Conservation (phyloP, 2,888 invertebrate genomes). For the Pachycephus smyrnensis region DNA sequence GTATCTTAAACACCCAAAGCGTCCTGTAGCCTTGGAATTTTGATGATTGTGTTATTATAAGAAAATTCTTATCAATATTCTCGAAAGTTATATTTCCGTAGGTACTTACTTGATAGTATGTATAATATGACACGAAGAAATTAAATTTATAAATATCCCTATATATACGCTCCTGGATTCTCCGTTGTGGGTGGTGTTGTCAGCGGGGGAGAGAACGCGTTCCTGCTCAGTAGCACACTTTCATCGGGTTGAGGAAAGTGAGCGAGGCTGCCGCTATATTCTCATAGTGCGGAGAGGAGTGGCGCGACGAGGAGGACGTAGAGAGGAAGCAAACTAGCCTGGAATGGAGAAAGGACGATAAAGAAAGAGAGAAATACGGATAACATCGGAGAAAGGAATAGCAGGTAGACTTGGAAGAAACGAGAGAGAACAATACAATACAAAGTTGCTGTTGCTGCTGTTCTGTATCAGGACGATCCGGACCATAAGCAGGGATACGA, state of each 20-base stretch:
- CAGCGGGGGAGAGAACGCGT: slow-evolving; percentile 42
- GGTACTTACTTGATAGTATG: not conserved
- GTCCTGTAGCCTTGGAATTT: not conserved
- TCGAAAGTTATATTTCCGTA: not conserved
- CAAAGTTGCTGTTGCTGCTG: not conserved
- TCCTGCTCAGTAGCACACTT: slow-evolving; percentile 57
- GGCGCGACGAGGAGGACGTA: slow-evolving; percentile 8
- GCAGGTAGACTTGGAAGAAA: not conserved
- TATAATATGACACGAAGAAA: not conserved
- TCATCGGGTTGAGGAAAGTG: slow-evolving; percentile 55
- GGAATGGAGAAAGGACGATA: slow-evolving; percentile 1
- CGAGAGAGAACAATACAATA: not conserved
- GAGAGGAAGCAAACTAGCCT: slow-evolving; percentile 2
- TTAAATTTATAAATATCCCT: not conserved
- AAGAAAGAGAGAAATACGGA: slow-evolving; percentile 9
- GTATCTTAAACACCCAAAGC: not conserved
- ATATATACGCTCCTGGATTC: slow-evolving; percentile 29
- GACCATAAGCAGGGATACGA: not conserved
- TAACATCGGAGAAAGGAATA: not conserved
- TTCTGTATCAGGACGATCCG: not conserved
- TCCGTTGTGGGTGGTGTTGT: slow-evolving; percentile 22
- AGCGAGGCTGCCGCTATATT: slow-evolving; percentile 27
- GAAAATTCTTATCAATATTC: not conserved
- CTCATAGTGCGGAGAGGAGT: not conserved
- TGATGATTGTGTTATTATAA: not conserved